Conservation (phyloP, 2,888 invertebrate species). For the Parascotia fuliginaria region DNA sequence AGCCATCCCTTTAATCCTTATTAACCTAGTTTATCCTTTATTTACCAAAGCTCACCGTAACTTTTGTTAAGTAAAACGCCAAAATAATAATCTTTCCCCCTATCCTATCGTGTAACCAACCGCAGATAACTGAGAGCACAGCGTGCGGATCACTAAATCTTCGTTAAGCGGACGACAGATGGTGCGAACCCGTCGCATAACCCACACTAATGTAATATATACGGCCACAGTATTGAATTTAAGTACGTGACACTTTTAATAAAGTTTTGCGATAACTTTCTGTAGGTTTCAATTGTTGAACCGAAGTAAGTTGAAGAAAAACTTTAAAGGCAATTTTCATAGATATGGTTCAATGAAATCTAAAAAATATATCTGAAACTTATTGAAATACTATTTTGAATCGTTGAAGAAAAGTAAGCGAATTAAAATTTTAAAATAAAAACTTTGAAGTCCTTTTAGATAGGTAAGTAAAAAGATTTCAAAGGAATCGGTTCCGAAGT, state of each 20-base stretch:
- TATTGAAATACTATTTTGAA: background rate
- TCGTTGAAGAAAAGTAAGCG: too few relatives aligned
- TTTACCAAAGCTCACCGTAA: background rate
- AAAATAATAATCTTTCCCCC: slow-evolving; percentile 15
- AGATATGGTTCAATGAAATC: background rate
- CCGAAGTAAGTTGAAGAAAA: background rate
- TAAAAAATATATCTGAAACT: background rate
- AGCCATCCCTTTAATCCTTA: too few relatives aligned
- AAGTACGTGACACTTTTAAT: slow-evolving; percentile 39
- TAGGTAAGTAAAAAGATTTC: too few relatives aligned
- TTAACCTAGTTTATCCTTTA: too few relatives aligned
- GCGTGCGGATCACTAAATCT: slow-evolving; percentile 67
- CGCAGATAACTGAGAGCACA: slow-evolving; percentile 40
- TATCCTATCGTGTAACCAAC: slow-evolving; percentile 21
- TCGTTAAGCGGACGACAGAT: slow-evolving; percentile 67
- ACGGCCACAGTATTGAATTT: slow-evolving; percentile 36
- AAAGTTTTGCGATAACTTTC: slow-evolving; percentile 9
- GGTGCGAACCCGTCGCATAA: slow-evolving; percentile 43
- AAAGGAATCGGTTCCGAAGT: too few relatives aligned
- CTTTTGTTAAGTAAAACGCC: background rate
- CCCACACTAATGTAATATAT: slow-evolving; percentile 30
- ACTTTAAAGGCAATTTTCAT: background rate
- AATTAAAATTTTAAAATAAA: too few relatives aligned
- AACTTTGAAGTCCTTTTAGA: too few relatives aligned
- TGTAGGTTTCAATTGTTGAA: background rate